Evolutionary conservation across 2,113 vertebrate species (phyloP).

Genomic region (Aptenodytes patagonicus): DNA sequence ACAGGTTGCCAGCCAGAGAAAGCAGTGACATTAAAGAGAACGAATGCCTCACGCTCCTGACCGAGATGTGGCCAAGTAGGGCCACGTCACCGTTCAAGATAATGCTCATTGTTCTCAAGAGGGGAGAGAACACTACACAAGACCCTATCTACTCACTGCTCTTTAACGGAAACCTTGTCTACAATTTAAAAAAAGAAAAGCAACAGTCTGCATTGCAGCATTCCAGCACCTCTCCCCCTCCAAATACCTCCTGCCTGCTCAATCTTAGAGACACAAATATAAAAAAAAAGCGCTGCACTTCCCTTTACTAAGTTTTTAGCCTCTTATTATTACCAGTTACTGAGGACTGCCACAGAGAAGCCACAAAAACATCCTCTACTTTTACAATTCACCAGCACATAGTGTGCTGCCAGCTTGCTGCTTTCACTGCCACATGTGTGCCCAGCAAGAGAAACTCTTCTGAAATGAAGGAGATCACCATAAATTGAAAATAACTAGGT

Average conservation of each 20-base stretch:
- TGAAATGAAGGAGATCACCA: background rate
- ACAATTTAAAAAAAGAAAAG: background rate
- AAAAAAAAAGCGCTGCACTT: rapidly evolving
- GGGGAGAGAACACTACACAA: background rate
- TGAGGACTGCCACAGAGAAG: background rate
- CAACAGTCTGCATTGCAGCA: background rate
- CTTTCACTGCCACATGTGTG: background rate
- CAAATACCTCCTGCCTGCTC: background rate
- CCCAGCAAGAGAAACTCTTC: background rate
- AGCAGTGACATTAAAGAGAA: background rate
- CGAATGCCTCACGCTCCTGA: rapidly evolving
- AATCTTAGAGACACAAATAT: background rate
- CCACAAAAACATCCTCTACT: background rate
- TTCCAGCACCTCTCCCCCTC: background rate
- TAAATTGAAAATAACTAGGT: background rate
- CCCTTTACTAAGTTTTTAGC: background rate
- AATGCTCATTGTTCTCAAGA: background rate
- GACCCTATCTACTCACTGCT: background rate
- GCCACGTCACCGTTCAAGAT: background rate
- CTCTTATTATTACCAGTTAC: background rate
- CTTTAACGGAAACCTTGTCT: background rate
- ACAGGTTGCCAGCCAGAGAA: background rate
- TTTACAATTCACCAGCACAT: background rate
- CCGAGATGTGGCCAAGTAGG: rapidly evolving
- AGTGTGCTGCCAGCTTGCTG: background rate